These are phyloP conservation scores for Lithodes maja DNA, from an alignment of 2,888 invertebrate genomes.

Conservation along the genomic window DNA sequence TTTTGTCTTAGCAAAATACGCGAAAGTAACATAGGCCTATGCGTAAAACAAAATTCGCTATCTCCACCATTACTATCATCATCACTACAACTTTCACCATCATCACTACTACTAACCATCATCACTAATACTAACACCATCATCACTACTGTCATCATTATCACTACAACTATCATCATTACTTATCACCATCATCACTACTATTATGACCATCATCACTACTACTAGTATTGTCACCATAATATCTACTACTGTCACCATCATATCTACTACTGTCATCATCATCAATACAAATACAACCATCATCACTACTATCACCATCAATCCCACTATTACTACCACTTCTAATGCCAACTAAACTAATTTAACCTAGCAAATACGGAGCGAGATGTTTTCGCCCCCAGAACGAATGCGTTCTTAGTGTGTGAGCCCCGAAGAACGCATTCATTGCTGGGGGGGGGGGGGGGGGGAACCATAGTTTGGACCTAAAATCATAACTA, in stretches of 20 bases:
- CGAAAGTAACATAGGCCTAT: too few relatives aligned
- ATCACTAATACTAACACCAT: not conserved
- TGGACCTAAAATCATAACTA: too few relatives aligned
- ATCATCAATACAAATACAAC: not conserved
- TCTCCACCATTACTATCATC: not conserved
- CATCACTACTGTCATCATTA: not conserved
- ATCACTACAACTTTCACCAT: not conserved
- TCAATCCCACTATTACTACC: not conserved
- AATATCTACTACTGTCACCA: not conserved
- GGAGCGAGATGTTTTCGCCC: too few relatives aligned
- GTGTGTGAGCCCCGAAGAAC: too few relatives aligned
- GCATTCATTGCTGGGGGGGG: too few relatives aligned
- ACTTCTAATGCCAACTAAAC: too few relatives aligned
- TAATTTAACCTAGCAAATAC: too few relatives aligned
- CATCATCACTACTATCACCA: not conserved
- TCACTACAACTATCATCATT: not conserved
- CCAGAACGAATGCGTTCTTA: too few relatives aligned
- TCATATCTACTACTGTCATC: not conserved
- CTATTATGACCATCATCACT: not conserved
- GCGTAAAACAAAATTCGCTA: not conserved
- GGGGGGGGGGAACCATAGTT: too few relatives aligned
- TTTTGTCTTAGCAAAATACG: too few relatives aligned
- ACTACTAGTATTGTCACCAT: not conserved
- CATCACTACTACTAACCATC: not conserved
- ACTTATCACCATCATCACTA: not conserved